Conservation (phyloP, 1,140 invertebrate species). For the Acromyrmex charruanus region DNA sequence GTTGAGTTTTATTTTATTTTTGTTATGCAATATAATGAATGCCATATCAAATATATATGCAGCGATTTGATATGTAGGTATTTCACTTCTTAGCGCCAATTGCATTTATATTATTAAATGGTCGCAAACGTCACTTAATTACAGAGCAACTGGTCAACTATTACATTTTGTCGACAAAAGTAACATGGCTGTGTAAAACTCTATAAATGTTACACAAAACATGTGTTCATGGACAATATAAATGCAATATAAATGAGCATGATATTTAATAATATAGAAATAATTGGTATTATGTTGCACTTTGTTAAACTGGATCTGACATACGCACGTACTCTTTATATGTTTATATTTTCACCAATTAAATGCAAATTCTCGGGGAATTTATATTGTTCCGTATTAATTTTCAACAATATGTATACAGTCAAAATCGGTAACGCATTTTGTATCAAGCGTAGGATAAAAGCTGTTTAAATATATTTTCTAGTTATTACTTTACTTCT, state of each 20-base stretch:
- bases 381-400: constrained; percentile 62
- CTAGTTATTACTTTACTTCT: background rate
- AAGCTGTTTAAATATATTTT: constrained; percentile 41
- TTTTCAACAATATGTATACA: constrained; percentile 60
- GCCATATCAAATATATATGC: background rate
- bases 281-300: constrained; percentile 64
- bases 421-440: constrained; percentile 54
- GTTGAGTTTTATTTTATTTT: background rate
- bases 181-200: constrained; percentile 32
- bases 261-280: constrained; percentile 64
- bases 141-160: constrained; percentile 33
- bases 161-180: constrained; percentile 41
- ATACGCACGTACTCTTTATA: constrained; percentile 63
- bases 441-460: constrained; percentile 21
- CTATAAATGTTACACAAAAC: constrained; percentile 43
- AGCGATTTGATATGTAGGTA: background rate
- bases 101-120: constrained; percentile 1
- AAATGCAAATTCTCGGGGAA: constrained; percentile 59
- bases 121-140: constrained; percentile 33
- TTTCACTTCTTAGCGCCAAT: constrained; percentile 10
- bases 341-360: constrained; percentile 64
- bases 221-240: constrained; percentile 46
- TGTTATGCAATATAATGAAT: background rate
- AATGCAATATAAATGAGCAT: constrained; percentile 61
- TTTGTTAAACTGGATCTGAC: constrained; percentile 64